Evolutionary conservation across 2,113 vertebrate genomes (phyloP), one percentile per base, ranked within the genome.

Genomic region (Brevimyrus niger): DNA sequence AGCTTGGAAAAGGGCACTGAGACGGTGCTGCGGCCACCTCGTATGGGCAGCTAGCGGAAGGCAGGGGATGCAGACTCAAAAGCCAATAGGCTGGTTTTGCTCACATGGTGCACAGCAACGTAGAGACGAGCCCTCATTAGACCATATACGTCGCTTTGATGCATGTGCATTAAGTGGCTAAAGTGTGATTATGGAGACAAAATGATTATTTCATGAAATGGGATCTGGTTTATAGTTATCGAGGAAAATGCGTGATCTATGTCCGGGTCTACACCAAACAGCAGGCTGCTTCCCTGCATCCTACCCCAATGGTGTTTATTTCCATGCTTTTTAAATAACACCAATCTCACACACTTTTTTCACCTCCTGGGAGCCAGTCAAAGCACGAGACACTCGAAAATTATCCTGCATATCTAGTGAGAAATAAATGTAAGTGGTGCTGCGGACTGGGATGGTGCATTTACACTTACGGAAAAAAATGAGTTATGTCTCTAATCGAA

Each of bases 291-390:
- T 87, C 86, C 86, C 19, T 19, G 53, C 85, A 88, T 90, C 69
- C 35, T 86, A 38, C 82, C 89, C 89, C 48, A 58, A 76, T 47
- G 69, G 89, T 38, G 44, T 58, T 50, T 89, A 89, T 65, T 89
- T 86, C 55, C 44, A 44, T 80, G 44, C 42, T 86, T 89, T 53
- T 89, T 42, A 85, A 89, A 48, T 86, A n/a, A 84, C 44, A 89
- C 89, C 51, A 86, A 58, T 86, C 53, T 86, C 69, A 42, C 89
- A 89, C 58, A 19, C 84, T 76, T 55, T 89, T 89, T 89, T 58
- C 82, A 89, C 88, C 76, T 84, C 76, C 35, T 89, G 50, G 88
- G 10, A 21, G 46, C 87, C 21, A 50, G 53, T 83, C 38, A 86
- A 47, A 86, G 55, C 53, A 27, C 85, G 51, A 51, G 42, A 86